phyloP scores from a whole-genome alignment of 1,140 invertebrate genomes.

The Acromyrmex echinatior region DNA sequence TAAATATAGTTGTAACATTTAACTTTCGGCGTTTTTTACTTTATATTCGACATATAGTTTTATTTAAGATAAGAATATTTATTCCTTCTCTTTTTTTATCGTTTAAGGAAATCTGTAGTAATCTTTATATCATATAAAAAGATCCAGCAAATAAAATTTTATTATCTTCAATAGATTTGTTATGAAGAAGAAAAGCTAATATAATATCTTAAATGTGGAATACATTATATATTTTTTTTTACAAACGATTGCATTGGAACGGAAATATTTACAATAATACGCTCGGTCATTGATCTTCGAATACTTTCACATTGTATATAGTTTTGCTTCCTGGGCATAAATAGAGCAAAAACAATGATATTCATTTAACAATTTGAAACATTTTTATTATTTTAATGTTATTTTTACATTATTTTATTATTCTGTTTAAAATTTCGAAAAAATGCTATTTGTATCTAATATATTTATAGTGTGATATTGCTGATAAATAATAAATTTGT shows the following conservation, averaged over 20 bases:
- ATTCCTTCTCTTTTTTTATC: not conserved
- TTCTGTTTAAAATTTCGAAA: not conserved
- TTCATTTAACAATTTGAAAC: conserved; percentile 2
- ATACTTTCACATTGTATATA: conserved; percentile 82
- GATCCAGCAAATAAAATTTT: not conserved
- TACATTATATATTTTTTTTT: not conserved
- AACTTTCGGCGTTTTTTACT: no score
- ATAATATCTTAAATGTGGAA: not conserved
- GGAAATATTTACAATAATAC: conserved; percentile 76
- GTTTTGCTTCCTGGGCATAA: conserved; percentile 78
- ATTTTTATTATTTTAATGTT: not conserved
- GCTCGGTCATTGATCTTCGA: conserved; percentile 79
- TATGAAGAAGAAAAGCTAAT: not conserved
- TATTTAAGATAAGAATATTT: not conserved
- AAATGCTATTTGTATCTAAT: not conserved
- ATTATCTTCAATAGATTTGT: not conserved
- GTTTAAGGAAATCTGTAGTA: not conserved
- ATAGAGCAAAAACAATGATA: conserved; percentile 59
- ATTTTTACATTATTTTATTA: not conserved
- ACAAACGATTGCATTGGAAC: not conserved
- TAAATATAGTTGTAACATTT: no score
- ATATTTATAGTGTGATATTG: not conserved
- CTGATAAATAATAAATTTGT: not conserved
- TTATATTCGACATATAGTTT: not conserved
- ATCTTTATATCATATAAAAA: not conserved